Evolutionary conservation across 2,888 invertebrate genomes (phyloP), one percentile per base, ranked within the genome.

Genomic region (Drosophila gaucha): DNA sequence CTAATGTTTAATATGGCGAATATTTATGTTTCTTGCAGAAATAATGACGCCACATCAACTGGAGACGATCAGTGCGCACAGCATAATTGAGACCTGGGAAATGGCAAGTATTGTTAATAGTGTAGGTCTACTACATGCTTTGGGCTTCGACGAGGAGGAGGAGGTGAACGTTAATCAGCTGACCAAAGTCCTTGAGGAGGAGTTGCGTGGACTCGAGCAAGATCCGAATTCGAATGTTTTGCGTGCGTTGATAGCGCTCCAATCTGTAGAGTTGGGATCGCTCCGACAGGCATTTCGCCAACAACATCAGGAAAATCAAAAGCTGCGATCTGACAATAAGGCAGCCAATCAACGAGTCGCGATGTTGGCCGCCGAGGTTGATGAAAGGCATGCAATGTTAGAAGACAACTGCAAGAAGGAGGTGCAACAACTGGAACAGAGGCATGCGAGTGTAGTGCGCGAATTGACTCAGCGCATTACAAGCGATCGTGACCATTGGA

Each of bases 351-450:
- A 95, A 59, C 93, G 97, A 76, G 96, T 97, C 0, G 93, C 95
- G 0, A 90, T 97, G 54, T 92, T 98, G 49, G 98, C 97, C 1
- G 96, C 96, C 80, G 98, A 98, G 91, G 96, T 97, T 2, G 98
- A 98, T 90, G 98, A 98, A 86, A 95, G 96, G 80, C 97, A 98
- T 90, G 94, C 95, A 1, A 94, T 95, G 62, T 93, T 97, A 89
- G 98, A 98, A 90, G 94, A 94, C 67, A 94, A 95, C 28, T 93
- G 96, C 26, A 94, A 95, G 88, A 79, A 90, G 64, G 68, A 94
- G 92, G 93, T 95, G 44, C 94, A 95, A 63, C 92, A 94, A 43
- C 91, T 96, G 18, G 97, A 97, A 89, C 94, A 94, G 64, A 94
- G 95, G 62, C 96, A 97, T 89, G 93, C 95, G 0, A 97, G 97